Evolutionary conservation across 2,888 invertebrate genomes (phyloP), one percentile per base, ranked within the genome.

Genomic region (Dicyrtomina minuta): DNA sequence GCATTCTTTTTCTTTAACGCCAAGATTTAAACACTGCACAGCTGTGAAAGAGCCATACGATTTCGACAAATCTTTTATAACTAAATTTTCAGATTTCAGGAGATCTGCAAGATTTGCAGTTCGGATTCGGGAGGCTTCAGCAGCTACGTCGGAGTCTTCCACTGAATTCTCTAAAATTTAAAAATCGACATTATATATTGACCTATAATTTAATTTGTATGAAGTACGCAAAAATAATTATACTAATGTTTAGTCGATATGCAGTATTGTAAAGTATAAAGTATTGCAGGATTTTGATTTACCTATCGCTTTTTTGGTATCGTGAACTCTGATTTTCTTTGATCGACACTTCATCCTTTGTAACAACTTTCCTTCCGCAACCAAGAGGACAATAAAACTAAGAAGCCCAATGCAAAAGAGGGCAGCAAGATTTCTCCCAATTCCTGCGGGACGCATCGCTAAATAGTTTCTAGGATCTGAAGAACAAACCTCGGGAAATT

Each of bases 1-100:
- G 79, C 91, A 91, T 82, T 92, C 92, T 10, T 86, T 86, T 70
- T 87, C 84, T 66, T 86, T 87, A 0, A 91, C 87, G 59, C 88
- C 90, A 80, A 87, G 80, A 80, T 87, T 89, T 5, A 91, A 83
- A 77, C 89, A 88, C 80, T 92, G 88, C 0, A 96, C 95, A 0
- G 93, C 94, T 65, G 89, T 81, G 72, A 90, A 85, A 0, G 85
- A 85, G 8, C 87, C 87, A 79, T 93, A 94, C 80, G 86, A 88
- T 81, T 94, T 94, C 22, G 89, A 87, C 12, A 94, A 83, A 72
- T 83, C 82, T 71, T 73, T 79, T 22, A 81, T 26, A 77, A n/a
- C n/a, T n/a, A n/a, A n/a, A n/a, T n/a, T n/a, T n/a, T n/a, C n/a
- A n/a, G n/a, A n/a, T n/a, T n/a, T 68, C 41, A 60, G 73, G 26